Evolutionary conservation across 2,113 vertebrate genomes (phyloP), one percentile per base, ranked within the genome.

Genomic region (Ophiodon elongatus): DNA sequence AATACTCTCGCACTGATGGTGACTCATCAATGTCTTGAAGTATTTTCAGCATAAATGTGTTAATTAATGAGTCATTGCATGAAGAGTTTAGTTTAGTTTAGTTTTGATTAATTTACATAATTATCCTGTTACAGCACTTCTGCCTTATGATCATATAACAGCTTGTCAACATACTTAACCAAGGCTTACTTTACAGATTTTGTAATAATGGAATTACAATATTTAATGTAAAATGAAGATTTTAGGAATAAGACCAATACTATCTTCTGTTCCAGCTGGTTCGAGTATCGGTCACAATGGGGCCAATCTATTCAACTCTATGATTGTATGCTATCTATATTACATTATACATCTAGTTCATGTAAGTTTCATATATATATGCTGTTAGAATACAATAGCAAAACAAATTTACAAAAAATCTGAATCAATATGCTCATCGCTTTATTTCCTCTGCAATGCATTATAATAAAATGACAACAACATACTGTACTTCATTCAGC

Each of bases 361-460:
- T 63, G 11, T 17, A n/a, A 6, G 27, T 41, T 60, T 6, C 1
- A 45, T 45, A 4, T 45, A 14, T 15, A 45, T 45, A 15, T 4
- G 14, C 43, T 45, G 5, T 23, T 23, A 23, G 6, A 35, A 54
- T 43, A 33, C 2, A 80, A 14, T 47, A 29, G 2, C 6, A 50
- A 76, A 27, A 17, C n/a, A 67, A 60, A 4, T 17, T 8, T 52
- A 60, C 10, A 19, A 15, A 50, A 14, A 27, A 57, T 57, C n/a
- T 27, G 54, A 77, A 39, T 19, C 4, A 70, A 27, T 15, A 9
- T 33, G 11, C 23, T 73, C 17, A 68, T 72, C 11, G 2, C 76
- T 86, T 89, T 85, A 81, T 83, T 91, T 90, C 56, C 8, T 73
- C n/a, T n/a, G 29, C 33, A 35, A 41, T 5, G 2, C 47, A 63